Conservation (phyloP, 2,888 invertebrate genomes). For the Automeris io region DNA sequence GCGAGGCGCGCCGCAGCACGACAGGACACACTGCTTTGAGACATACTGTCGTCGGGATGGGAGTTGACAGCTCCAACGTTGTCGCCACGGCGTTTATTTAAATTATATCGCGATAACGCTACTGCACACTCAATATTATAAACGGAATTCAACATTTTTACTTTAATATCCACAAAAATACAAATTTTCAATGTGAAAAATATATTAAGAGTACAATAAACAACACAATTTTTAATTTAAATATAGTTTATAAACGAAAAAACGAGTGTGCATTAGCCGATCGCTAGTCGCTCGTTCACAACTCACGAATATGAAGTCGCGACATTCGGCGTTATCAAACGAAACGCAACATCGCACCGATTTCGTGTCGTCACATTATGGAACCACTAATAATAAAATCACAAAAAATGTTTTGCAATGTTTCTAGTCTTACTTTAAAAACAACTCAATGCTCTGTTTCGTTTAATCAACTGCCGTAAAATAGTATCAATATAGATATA, state of each 20-base stretch:
- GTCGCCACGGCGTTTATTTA: conserved; percentile 1
- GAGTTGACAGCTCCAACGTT: conserved; percentile 1
- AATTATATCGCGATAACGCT: conserved; percentile 9
- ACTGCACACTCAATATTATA: conserved; percentile 9
- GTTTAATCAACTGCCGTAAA: not conserved
- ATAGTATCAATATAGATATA: not conserved
- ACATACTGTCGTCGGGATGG: conserved; percentile 11
- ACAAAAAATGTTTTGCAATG: not conserved
- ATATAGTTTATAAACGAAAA: conserved; percentile 3
- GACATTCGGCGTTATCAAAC: conserved; percentile 25
- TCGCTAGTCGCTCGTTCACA: conserved; percentile 35
- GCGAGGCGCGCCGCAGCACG: conserved; percentile 12
- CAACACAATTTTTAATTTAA: not conserved
- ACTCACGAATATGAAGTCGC: conserved; percentile 46
- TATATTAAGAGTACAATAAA: not conserved
- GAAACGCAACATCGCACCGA: conserved; percentile 14
- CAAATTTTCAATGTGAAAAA: not conserved
- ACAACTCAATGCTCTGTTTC: conserved; percentile 1
- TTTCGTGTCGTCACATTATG: not conserved
- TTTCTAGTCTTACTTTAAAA: not conserved
- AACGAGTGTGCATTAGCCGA: conserved; percentile 14
- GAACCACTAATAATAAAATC: too few relatives aligned
- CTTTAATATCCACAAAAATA: too few relatives aligned
- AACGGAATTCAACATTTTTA: not conserved
- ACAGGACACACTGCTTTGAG: conserved; percentile 20